Base-by-base conservation (phyloP, 2,888 invertebrate species). In the Volucella zonaria region DNA sequence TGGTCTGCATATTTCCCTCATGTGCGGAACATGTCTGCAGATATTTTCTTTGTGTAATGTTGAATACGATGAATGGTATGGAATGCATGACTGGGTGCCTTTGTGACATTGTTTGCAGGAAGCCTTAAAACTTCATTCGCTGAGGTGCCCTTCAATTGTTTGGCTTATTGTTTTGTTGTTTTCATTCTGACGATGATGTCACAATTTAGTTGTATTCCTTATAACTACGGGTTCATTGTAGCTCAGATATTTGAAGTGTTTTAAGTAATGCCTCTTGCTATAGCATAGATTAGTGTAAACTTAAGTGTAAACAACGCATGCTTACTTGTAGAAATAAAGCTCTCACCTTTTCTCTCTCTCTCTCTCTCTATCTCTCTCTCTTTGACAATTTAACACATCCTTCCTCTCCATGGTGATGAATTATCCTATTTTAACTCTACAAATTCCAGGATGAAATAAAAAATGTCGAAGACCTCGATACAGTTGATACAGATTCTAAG, bases 381-480 rank as follows among this genome's bases (percentile, higher is more conserved):
- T 6, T 31, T 31, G 31, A 31, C 31, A 31, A 31, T 31, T 31
- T 31, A n/a, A 52, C 52, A 40, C 58, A 40, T n/a, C 11, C 11
- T 62, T 58, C 49, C 54, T 56, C 66, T 40, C 66, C 64, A 75
- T 64, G 76, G 64, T 61, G 75, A 81, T 77, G 23, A 85, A 85
- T 85, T 80, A 85, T 85, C 85, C 71, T 85, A 85, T 85, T 85
- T 85, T 85, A 85, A 85, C 85, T 80, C 80, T 85, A 85, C 85
- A 85, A 73, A 81, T 85, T 85, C 51, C 85, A 85, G 85, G 73
- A 62, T 8, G 68, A 85, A 68, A 56, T 38, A 45, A 40, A 75
- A n/a, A 52, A 8, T 49, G 40, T 68, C 56, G 67, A 85, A 40
- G 45, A 9, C 14, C 47, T 12, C 40, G 18, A 18, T 18, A 31